Conservation (phyloP, 2,888 invertebrate genomes). For the Nomada fabriciana region DNA sequence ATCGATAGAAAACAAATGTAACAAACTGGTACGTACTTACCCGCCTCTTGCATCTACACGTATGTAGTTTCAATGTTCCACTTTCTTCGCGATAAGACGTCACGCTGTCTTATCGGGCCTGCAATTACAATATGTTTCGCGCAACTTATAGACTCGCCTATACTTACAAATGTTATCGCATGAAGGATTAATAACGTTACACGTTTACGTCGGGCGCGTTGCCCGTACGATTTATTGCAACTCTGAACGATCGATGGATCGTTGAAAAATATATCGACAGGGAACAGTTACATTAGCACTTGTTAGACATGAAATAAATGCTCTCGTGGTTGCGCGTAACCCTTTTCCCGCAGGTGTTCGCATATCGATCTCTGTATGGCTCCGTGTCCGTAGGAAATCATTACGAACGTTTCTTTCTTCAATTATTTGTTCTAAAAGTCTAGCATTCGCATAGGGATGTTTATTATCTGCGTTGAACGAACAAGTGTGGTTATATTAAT, state of each 20-base stretch:
- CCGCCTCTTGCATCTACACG: neutral
- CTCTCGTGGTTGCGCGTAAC: neutral
- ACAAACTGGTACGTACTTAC: neutral
- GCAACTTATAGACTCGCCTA: conserved; percentile 26
- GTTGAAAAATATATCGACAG: conserved; percentile 11
- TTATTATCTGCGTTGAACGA: no score
- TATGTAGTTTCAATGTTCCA: conserved; percentile 16
- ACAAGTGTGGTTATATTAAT: no score
- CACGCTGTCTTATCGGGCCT: conserved; percentile 27
- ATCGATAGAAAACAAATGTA: conserved; percentile 20
- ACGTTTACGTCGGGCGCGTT: conserved; percentile 2
- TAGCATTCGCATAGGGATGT: no score
- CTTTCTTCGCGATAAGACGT: conserved; percentile 42
- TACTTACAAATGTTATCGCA: conserved; percentile 42
- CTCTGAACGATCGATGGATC: conserved; percentile 5
- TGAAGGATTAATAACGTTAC: conserved; percentile 30
- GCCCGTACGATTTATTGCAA: conserved; percentile 38
- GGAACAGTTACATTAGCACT: conserved; percentile 35
- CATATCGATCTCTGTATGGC: neutral
- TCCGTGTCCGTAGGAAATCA: neutral
- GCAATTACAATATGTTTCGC: conserved; percentile 39
- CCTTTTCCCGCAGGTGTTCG: no score
- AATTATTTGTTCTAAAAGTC: conserved; percentile 14
- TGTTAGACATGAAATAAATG: conserved; percentile 20
- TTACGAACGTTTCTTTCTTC: neutral